Conservation (phyloP, 1,140 invertebrate genomes). For the Pogonus chalceus region DNA sequence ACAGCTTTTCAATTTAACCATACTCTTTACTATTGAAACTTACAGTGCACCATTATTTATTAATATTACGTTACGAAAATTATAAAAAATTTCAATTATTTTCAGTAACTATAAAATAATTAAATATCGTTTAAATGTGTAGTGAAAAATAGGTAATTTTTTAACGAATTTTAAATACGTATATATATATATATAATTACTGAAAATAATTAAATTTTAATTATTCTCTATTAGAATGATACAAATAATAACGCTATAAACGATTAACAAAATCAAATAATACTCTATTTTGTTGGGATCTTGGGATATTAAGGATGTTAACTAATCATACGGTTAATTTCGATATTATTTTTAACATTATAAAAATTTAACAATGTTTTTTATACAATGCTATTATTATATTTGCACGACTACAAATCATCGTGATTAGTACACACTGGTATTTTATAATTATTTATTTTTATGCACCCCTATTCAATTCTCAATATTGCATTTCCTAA, state of each 20-base stretch:
- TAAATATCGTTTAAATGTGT: too few species aligned
- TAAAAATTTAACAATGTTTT: not conserved
- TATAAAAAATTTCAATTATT: too few species aligned
- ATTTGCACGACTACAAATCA: not conserved
- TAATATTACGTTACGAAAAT: too few species aligned
- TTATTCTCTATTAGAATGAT: not conserved
- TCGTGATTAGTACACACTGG: not conserved
- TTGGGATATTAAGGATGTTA: not conserved
- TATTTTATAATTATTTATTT: not conserved
- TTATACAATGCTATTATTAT: not conserved
- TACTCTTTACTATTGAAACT: too few species aligned
- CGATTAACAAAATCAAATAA: not conserved
- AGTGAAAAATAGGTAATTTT: too few species aligned
- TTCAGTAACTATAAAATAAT: too few species aligned
- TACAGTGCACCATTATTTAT: too few species aligned
- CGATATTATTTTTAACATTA: not conserved
- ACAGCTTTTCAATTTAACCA: too few species aligned
- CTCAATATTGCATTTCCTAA: not conserved
- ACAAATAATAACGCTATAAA: not conserved
- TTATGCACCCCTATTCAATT: not conserved
- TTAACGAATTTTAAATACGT: too few species aligned
- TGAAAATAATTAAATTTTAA: not conserved
- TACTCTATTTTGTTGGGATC: not conserved
- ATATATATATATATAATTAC: not conserved
- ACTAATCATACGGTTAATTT: not conserved